Base-by-base conservation (phyloP, 2,888 invertebrate species). In the Mythimna lalbum region DNA sequence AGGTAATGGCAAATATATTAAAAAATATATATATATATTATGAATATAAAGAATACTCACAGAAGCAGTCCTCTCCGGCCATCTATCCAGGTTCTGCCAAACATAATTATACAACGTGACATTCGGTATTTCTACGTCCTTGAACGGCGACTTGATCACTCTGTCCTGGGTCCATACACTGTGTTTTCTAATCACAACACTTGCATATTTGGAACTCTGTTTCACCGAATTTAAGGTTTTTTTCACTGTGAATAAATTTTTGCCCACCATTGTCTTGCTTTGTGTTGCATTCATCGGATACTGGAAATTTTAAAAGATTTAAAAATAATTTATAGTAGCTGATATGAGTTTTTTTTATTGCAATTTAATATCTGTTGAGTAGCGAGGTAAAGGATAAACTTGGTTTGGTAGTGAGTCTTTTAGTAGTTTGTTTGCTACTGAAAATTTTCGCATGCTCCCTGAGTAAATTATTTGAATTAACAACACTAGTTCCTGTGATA, bases 11-110 rank as follows among this genome's bases (percentile, higher is more conserved):
- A 50, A 4, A 50, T 12, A 4, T 5, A 5, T 7, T 33, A 36
- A 36, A 36, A 39, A 14, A 12, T 12, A 14, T n/a, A 39, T 12
- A 3, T 39, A 21, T 27, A 2, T 21, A 6, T 19, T 12, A 5
- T 2, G 52, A 27, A 3, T 2, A 21, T 43, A 19, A 56, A 43
- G 61, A n/a, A 43, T 81, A 96, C 97, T 97, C 90, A 97, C 97
- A 88, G 97, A 82, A 49, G 97, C 96, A 7, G 96, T 96, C 80
- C 96, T 95, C 68, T 97, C 95, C 6, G 97, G 96, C 97, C 97
- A 97, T 91, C 95, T 97, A 27, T 97, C 96, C 63, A 97, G 86
- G 86, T 97, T 95, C 76, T 93, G 92, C 97, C 97, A 97, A 5
- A 97, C 93, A 77, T 96, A 97, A 82, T 97, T 97, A 67, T 97